A percentile compares a stretch with the other conserved stretches of the same genome.
Evolutionary conservation across 1,140 invertebrate genomes (phyloP).

Genomic region (Cryptotermes secundus): DNA sequence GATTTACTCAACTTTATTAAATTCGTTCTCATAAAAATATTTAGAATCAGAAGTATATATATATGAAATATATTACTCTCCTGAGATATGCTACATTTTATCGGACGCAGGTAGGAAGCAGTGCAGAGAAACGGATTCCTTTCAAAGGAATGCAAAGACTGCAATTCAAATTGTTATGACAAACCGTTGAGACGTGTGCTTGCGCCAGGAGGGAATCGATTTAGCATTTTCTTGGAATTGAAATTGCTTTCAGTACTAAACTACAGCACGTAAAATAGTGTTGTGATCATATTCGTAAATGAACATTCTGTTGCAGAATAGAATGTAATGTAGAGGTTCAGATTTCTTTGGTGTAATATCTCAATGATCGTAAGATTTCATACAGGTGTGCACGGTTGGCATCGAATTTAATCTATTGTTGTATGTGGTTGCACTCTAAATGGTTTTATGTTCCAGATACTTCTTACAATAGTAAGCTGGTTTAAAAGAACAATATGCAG

Average conservation of each 20-base stretch:
- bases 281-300: too few relatives aligned
- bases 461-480: too few relatives aligned
- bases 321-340: too few relatives aligned
- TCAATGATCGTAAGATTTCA: too few relatives aligned
- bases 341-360: too few relatives aligned
- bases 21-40: neutral
- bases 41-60: neutral
- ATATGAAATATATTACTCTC: neutral
- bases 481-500: too few relatives aligned
- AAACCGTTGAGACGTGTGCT: neutral
- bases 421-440: too few relatives aligned
- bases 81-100: neutral
- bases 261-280: neutral
- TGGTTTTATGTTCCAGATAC: too few relatives aligned
- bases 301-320: too few relatives aligned
- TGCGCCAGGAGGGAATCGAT: conserved; percentile 8
- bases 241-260: neutral
- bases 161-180: neutral
- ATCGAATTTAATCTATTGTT: too few relatives aligned
- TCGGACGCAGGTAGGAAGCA: neutral
- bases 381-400: too few relatives aligned
- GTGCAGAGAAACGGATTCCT: neutral
- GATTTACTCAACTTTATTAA: neutral
- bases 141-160: neutral
- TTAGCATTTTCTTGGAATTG: neutral